Percentiles rank a stretch among this genome's conserved stretches.
Conservation (phyloP, 2,113 vertebrate species). For the Oceanites oceanicus region DNA sequence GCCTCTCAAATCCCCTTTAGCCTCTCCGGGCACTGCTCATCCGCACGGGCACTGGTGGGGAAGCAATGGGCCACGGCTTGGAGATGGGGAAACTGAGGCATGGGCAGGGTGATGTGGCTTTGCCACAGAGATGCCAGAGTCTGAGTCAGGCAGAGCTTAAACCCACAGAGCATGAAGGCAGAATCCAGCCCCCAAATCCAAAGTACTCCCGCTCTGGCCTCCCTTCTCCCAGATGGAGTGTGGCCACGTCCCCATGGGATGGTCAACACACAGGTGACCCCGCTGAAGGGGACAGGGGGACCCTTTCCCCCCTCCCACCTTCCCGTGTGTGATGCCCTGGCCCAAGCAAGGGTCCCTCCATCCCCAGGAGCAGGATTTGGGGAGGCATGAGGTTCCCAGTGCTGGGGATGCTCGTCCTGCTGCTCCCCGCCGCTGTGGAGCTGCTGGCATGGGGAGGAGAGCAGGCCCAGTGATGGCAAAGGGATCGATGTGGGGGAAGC, state of each 20-base stretch:
- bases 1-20: background rate
- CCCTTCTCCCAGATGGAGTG: background rate
- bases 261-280: rapidly evolving
- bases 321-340: rapidly evolving
- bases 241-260: background rate
- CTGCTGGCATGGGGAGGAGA: background rate
- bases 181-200: background rate
- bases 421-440: background rate
- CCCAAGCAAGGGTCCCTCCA: background rate
- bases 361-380: background rate
- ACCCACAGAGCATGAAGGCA: background rate
- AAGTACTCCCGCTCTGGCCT: background rate
- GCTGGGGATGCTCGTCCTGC: rapidly evolving
- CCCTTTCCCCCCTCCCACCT: background rate
- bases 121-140: background rate
- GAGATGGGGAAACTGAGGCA: background rate
- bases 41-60: background rate
- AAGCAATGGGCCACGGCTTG: background rate
- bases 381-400: background rate
- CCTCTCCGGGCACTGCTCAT: background rate
- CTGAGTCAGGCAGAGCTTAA: background rate
- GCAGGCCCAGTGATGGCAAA: background rate
- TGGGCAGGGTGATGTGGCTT: rapidly evolving
- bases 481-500: constrained; percentile 59
- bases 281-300: rapidly evolving